These are phyloP conservation scores for Eurytoma californica DNA, from an alignment of 2,888 invertebrate genomes.

Conservation along the genomic window DNA sequence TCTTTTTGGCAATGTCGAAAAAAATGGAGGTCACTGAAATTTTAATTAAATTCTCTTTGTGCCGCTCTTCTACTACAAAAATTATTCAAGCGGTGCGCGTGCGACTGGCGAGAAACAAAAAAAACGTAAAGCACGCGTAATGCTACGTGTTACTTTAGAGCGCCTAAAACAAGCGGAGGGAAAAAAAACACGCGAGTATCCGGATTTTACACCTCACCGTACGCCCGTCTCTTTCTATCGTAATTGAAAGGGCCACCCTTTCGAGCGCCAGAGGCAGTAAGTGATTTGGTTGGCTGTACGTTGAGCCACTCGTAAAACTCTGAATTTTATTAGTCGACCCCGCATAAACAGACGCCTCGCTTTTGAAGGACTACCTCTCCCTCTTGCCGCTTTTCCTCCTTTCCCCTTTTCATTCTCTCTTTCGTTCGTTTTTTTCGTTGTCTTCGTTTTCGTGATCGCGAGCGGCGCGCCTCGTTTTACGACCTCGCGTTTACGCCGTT, in stretches of 20 bases:
- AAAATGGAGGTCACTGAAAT: neutral
- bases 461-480: too few species aligned
- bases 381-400: neutral
- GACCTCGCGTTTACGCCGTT: too few species aligned
- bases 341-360: conserved; percentile 13
- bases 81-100: conserved; percentile 7
- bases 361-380: neutral
- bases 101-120: neutral
- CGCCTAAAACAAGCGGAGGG: neutral
- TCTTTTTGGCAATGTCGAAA: too few species aligned
- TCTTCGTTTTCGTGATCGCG: neutral
- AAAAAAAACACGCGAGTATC: neutral
- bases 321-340: conserved; percentile 25
- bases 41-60: conserved; percentile 21
- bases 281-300: conserved; percentile 24
- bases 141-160: too few species aligned
- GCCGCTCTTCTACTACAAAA: neutral
- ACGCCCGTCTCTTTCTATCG: neutral
- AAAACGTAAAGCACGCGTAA: neutral
- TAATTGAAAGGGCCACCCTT: conserved; percentile 7
- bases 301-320: conserved; percentile 23
- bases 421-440: neutral
- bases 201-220: neutral
- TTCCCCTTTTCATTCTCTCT: neutral
- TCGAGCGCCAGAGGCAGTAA: neutral